Evolutionary conservation across 2,888 invertebrate genomes (phyloP).

Genomic region (Steromphala cineraria): DNA sequence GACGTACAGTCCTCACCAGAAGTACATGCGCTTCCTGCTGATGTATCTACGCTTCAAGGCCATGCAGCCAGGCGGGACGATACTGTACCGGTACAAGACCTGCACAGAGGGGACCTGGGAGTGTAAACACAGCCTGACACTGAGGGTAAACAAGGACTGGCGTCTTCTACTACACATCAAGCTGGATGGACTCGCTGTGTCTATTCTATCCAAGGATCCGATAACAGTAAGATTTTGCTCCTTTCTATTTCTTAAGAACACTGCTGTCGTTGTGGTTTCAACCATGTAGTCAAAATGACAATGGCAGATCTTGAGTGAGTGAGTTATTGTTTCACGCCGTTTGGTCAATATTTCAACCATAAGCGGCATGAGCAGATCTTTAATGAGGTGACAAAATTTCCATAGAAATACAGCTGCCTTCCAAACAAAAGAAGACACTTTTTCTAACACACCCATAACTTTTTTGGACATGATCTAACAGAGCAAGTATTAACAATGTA

Average conservation of each 20-base stretch:
- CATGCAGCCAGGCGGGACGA: constrained; percentile 25
- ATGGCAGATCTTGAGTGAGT: too few relatives aligned
- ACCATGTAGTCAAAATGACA: too few relatives aligned
- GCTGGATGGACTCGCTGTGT: background rate
- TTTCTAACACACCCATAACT: too few relatives aligned
- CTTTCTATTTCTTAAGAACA: background rate
- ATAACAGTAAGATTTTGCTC: background rate
- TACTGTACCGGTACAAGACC: constrained; percentile 32
- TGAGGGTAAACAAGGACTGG: background rate
- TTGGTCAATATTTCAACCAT: too few relatives aligned
- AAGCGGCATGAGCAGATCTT: too few relatives aligned
- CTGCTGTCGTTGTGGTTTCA: background rate
- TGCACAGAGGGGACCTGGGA: background rate
- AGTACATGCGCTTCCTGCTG: constrained; percentile 32
- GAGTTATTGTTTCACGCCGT: too few relatives aligned
- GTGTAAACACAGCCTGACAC: background rate
- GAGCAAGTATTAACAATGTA: too few relatives aligned
- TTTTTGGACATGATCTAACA: too few relatives aligned
- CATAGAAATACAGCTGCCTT: too few relatives aligned
- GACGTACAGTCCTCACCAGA: constrained; percentile 24
- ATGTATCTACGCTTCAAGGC: constrained; percentile 42
- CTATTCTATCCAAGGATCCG: background rate
- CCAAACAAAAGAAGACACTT: too few relatives aligned
- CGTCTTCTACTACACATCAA: background rate
- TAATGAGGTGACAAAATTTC: too few relatives aligned